These are phyloP conservation scores for Xenus cinereus DNA, from an alignment of 2,113 vertebrate species.

Conservation along the genomic window DNA sequence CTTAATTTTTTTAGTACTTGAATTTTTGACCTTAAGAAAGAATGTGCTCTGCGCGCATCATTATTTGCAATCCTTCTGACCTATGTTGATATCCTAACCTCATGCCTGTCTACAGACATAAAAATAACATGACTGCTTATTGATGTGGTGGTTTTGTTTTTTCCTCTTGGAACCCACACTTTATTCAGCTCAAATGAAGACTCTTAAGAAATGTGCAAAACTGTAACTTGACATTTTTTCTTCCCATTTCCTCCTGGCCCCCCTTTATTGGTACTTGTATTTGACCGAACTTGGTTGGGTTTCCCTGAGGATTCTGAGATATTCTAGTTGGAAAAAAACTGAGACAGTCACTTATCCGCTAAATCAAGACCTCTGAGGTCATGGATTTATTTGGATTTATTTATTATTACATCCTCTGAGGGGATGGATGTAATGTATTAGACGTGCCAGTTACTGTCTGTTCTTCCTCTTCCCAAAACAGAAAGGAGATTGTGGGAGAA, in stretches of 20 bases:
- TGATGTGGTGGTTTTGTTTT: neutral
- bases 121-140: neutral
- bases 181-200: neutral
- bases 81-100: neutral
- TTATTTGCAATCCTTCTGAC: neutral
- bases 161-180: neutral
- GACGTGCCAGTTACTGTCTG: neutral
- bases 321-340: neutral
- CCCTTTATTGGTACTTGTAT: neutral
- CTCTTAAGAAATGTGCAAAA: neutral
- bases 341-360: neutral
- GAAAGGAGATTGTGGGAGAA: neutral
- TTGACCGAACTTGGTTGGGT: neutral
- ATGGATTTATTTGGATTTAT: neutral
- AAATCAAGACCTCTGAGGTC: neutral
- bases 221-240: neutral
- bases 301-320: neutral
- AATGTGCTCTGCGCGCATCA: accelerated
- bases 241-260: accelerated
- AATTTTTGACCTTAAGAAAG: neutral
- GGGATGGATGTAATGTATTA: neutral
- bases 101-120: neutral
- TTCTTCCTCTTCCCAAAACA: neutral
- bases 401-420: neutral
- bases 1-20: neutral